Percentiles rank a stretch among this genome's conserved stretches.
phyloP scores from a whole-genome alignment of 1,140 invertebrate genomes.

The Chrysomallon squamiferum region DNA sequence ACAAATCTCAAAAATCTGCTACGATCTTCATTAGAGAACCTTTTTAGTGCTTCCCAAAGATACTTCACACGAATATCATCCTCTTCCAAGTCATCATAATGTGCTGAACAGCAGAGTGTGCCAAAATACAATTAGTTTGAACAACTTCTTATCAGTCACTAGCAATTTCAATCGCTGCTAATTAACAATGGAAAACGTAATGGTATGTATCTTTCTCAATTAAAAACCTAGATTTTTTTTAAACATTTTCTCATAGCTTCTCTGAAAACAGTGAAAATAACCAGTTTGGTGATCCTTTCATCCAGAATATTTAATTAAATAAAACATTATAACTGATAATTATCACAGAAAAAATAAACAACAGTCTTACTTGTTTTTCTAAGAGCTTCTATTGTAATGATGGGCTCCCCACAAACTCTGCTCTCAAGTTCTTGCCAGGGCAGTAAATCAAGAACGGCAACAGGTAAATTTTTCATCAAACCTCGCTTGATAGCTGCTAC shows the following conservation, averaged over 20 bases:
- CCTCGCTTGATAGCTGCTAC: conserved; percentile 53
- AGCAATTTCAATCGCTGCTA: no score
- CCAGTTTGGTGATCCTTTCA: no score
- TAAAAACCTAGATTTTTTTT: no score
- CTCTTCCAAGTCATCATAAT: conserved; percentile 60
- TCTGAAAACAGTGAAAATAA: no score
- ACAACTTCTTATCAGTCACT: no score
- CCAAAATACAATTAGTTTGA: neutral
- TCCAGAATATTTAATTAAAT: no score
- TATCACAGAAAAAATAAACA: no score
- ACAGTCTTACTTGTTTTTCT: conserved; percentile 49
- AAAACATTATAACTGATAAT: no score
- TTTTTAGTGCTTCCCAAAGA: conserved; percentile 60
- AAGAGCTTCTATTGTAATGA: conserved; percentile 59
- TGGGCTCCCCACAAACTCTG: conserved; percentile 60
- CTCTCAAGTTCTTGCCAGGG: conserved; percentile 63
- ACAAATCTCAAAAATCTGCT: conserved; percentile 62
- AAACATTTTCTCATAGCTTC: no score
- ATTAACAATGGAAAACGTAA: no score
- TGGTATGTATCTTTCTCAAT: no score
- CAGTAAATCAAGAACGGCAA: conserved; percentile 58
- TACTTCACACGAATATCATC: conserved; percentile 56
- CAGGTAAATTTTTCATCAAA: conserved; percentile 58
- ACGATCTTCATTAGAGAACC: conserved; percentile 62
- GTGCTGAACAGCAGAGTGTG: conserved; percentile 44